Evolutionary conservation across 2,888 invertebrate genomes (phyloP), one percentile per base, ranked within the genome.

Genomic region (Achlya flavicornis): DNA sequence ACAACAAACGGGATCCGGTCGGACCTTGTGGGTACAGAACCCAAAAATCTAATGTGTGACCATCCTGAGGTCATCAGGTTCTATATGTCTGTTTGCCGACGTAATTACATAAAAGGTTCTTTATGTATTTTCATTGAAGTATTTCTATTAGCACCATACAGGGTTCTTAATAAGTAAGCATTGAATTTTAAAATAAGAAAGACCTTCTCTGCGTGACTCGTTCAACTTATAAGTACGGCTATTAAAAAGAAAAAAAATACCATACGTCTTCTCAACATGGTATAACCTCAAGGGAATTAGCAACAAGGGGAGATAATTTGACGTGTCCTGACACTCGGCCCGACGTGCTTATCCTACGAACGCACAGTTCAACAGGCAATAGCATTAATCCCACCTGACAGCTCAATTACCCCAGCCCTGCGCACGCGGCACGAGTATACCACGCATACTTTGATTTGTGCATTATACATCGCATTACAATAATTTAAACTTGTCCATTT

Each of bases 341-440:
- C 19, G 14, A 16, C 19, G 59, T 59, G 78, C 73, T 77, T 77
- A 80, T 76, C 74, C 74, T 72, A 73, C 74, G 77, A n/a, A 75
- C 78, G 75, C 70, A 69, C 72, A 66, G 73, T 69, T 78, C 76
- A 80, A 74, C 77, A 74, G 77, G 83, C 81, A 79, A 83, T 84
- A 79, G 79, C 86, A 89, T 90, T 88, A 87, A 91, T 91, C 88
- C 85, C 69, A 71, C 75, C 78, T 84, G 91, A 90, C 91, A 91
- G 89, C 88, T 91, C 91, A 90, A 91, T 91, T 90, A 91, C 83
- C 80, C 77, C 69, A 67, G 72, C 66, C 69, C 67, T 72, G 66
- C 43, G 65, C 61, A 61, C 63, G 60, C 57, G 57, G 41, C 38
- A 41, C 60, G 41, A 41, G 41, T 16, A 60, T 43, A 12, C 41